These are phyloP conservation scores for Nomada goodeniana DNA, from an alignment of 2,888 invertebrate species.

Conservation along the genomic window DNA sequence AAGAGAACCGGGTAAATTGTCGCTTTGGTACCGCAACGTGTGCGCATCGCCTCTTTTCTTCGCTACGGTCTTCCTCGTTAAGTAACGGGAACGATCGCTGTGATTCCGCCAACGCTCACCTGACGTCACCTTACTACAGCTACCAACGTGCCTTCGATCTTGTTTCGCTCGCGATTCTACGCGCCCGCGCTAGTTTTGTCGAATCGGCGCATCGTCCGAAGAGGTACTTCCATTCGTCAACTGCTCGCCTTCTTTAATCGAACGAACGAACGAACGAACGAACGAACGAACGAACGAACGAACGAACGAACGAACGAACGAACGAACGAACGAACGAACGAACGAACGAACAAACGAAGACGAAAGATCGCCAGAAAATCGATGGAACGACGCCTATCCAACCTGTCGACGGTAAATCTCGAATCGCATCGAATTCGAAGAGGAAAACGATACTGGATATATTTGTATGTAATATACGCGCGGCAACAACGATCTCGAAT, in stretches of 20 bases:
- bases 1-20: too few relatives aligned
- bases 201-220: background rate
- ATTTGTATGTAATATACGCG: conserved; percentile 13
- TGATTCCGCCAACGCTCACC: conserved; percentile 76
- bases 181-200: background rate
- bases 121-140: conserved; percentile 71
- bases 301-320: background rate
- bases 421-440: background rate
- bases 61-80: conserved; percentile 53
- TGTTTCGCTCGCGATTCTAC: conserved; percentile 9
- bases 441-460: background rate
- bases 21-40: too few relatives aligned
- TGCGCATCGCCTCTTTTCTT: too few relatives aligned
- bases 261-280: background rate
- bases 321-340: too few relatives aligned
- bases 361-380: too few relatives aligned
- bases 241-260: background rate
- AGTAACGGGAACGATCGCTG: conserved; percentile 71
- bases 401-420: background rate
- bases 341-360: too few relatives aligned
- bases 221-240: background rate
- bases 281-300: background rate
- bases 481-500: conserved; percentile 61
- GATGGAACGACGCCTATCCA: too few relatives aligned
- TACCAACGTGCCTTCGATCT: conserved; percentile 22